These are phyloP conservation scores for Eremobia ochroleuca DNA, from an alignment of 2,888 invertebrate species.

Conservation along the genomic window DNA sequence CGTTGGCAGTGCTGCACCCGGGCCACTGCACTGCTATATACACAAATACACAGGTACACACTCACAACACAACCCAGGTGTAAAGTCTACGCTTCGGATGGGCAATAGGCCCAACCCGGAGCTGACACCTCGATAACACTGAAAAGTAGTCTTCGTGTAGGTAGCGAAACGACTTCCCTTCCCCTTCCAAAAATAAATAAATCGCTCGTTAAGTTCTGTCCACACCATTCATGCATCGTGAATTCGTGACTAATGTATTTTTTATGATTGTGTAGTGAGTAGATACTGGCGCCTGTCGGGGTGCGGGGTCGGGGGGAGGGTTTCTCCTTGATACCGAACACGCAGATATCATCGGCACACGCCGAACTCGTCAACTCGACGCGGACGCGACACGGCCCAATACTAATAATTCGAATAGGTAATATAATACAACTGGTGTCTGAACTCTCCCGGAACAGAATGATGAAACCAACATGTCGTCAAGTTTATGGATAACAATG, in stretches of 20 bases:
- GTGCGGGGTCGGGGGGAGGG: neutral
- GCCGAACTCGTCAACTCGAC: too few species aligned
- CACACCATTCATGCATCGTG: slow-evolving; percentile 62
- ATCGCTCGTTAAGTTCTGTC: slow-evolving; percentile 59
- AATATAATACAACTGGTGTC: neutral
- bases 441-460: neutral
- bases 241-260: slow-evolving; percentile 66
- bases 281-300: neutral
- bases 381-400: neutral
- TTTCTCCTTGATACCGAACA: neutral
- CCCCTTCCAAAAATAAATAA: slow-evolving; percentile 41
- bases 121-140: neutral
- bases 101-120: too few species aligned
- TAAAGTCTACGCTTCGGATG: neutral
- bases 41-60: too few species aligned
- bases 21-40: neutral
- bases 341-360: slow-evolving; percentile 23
- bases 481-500: slow-evolving; percentile 15
- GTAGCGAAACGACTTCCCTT: slow-evolving; percentile 10
- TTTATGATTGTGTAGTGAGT: slow-evolving; percentile 50
- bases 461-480: slow-evolving; percentile 6
- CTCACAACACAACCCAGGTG: too few species aligned
- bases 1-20: neutral
- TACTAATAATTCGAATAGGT: neutral
- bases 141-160: neutral